Evolutionary conservation across 2,888 invertebrate genomes (phyloP), one percentile per base, ranked within the genome.

Genomic region (Dorcus hopei): DNA sequence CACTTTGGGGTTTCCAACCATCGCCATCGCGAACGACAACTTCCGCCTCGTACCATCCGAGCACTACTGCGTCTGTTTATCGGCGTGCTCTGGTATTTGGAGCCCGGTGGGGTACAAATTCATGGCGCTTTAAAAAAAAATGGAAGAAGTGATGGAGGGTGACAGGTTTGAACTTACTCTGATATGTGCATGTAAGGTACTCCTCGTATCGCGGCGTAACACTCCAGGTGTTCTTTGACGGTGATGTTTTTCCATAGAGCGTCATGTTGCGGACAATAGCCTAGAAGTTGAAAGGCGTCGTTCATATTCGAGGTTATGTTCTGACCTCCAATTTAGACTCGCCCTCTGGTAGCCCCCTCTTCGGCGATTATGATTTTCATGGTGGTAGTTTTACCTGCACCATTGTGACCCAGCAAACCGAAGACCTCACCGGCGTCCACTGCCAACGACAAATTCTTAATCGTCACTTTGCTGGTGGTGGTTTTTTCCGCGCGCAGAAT

Each of bases 261-360:
- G 79, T 94, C 93, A 74, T 91, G 90, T 77, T 94, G 93, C 1
- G 93, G 93, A 71, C 94, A 94, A 79, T 92, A 93, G 41, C 93
- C 93, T 76, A 94, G 82, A 71, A 87, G 81, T 70, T 87, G 84
- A 77, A 90, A 91, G 41, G 90, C 90, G 4, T 87, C 85, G 8
- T 85, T 81, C 74, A 86, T 82, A 57, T 86, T 85, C 1, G 87
- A 87, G 14, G 83, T 83, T 38, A 92, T 85, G 73, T 86, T 86
- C 70, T 87, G 81, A 0, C 90, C 91, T 41, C 87, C 88, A 38
- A 93, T 83, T 77, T 87, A 85, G 14, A 91, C 86, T 71, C 86
- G 81, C 57, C 93, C 93, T 63, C 84, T 82, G 0, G 88, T 88
- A 0, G 91, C 87, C 7, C 85, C 82, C 71, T 89, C 88, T 75